Conservation (phyloP, 2,888 invertebrate species). For the Leucozona laternaria region DNA sequence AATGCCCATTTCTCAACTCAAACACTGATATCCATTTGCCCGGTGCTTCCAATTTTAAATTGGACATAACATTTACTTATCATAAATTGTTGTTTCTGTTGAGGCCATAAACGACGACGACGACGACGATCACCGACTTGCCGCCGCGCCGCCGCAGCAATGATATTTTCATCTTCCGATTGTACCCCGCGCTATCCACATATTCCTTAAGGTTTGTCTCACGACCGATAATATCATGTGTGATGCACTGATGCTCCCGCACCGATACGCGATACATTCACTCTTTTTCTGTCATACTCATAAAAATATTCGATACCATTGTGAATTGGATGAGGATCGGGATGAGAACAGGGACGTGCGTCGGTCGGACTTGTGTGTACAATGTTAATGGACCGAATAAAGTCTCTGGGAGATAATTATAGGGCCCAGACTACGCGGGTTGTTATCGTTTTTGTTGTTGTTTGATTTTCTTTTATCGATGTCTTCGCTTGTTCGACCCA, state of each 20-base stretch:
- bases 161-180: conserved; percentile 69
- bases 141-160: conserved; percentile 16
- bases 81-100: conserved; percentile 74
- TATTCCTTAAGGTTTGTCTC: conserved; percentile 30
- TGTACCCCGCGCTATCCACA: conserved; percentile 16
- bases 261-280: conserved; percentile 60
- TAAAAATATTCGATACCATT: background rate
- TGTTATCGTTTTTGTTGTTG: conserved; percentile 58
- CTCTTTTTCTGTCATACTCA: conserved; percentile 44
- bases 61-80: conserved; percentile 76
- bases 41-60: conserved; percentile 74
- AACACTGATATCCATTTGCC: conserved; percentile 59
- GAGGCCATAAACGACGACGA: conserved; percentile 70
- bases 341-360: background rate
- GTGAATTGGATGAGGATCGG: background rate
- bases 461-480: conserved; percentile 67
- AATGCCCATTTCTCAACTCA: conserved; percentile 35
- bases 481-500: conserved; percentile 50
- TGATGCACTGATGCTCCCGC: conserved; percentile 63
- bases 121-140: background rate
- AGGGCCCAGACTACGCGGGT: conserved; percentile 40
- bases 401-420: conserved; percentile 69
- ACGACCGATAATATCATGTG: conserved; percentile 45
- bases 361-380: conserved; percentile 1
- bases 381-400: conserved; percentile 68